Conservation (phyloP, 2,888 invertebrate genomes). For the Perdita meconis region DNA sequence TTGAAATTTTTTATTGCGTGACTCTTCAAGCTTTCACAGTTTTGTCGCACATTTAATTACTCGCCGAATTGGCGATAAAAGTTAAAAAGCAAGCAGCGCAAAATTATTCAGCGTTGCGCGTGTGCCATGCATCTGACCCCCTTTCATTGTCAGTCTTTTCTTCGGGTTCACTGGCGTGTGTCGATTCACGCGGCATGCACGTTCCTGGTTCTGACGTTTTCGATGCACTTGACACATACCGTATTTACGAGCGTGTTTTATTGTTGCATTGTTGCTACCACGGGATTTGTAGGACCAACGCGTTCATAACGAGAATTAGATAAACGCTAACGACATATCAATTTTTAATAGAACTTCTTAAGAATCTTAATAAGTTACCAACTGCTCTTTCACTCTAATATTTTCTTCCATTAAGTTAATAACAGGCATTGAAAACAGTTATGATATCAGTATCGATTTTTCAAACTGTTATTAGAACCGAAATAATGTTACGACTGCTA, state of each 20-base stretch:
- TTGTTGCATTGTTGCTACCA: slow-evolving; percentile 30
- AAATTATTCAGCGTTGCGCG: slow-evolving; percentile 47
- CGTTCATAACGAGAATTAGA: not conserved
- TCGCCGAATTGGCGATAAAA: slow-evolving; percentile 21
- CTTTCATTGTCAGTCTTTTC: slow-evolving; percentile 63
- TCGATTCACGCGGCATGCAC: slow-evolving; percentile 60
- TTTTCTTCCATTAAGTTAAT: no score
- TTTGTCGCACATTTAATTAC: slow-evolving; percentile 8
- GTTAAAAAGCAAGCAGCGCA: slow-evolving; percentile 32
- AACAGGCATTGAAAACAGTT: no score
- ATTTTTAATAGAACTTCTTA: not conserved
- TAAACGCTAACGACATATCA: not conserved
- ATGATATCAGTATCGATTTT: no score
- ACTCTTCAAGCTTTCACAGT: not conserved
- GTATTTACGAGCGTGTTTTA: slow-evolving; percentile 35
- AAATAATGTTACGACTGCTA: no score
- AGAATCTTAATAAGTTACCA: no score
- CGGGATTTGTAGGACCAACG: not conserved
- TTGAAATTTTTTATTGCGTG: not conserved
- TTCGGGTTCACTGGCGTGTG: slow-evolving; percentile 60
- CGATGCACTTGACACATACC: slow-evolving; percentile 55
- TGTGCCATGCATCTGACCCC: slow-evolving; percentile 53
- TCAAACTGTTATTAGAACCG: no score
- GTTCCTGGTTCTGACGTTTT: slow-evolving; percentile 55
- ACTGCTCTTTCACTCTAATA: no score